Conservation (phyloP, 2,797 vertebrate genomes). For the Dendrocincla fuliginosa region DNA sequence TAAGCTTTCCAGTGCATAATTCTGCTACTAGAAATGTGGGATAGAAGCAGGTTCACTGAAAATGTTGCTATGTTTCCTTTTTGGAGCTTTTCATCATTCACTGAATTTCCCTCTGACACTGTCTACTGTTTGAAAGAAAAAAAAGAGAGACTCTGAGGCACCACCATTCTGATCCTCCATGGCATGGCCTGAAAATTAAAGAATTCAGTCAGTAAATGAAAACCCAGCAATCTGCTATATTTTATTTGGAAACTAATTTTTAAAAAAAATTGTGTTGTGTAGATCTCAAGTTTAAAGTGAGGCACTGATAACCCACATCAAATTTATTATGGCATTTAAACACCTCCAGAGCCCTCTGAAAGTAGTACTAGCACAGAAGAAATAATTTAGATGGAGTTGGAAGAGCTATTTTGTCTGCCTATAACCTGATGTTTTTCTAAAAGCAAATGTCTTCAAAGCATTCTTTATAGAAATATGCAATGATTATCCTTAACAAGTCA, state of each 20-base stretch:
- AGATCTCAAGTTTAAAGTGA: neutral
- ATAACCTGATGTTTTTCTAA: neutral
- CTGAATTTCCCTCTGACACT: neutral
- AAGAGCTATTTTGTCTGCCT: neutral
- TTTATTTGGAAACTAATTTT: neutral
- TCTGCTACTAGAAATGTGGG: neutral
- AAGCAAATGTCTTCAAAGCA: neutral
- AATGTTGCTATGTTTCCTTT: neutral
- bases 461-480: neutral
- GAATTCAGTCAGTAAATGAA: neutral
- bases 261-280: neutral
- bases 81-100: neutral
- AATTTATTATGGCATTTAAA: neutral
- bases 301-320: neutral
- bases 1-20: neutral
- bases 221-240: neutral
- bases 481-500: neutral
- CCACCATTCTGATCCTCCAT: neutral
- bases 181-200: neutral
- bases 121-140: neutral
- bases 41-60: neutral
- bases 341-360: neutral
- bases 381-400: neutral
- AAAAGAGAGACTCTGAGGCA: neutral
- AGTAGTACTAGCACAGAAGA: neutral